These are phyloP conservation scores for Ctena decussata DNA, from an alignment of 2,888 invertebrate genomes.

Conservation along the genomic window DNA sequence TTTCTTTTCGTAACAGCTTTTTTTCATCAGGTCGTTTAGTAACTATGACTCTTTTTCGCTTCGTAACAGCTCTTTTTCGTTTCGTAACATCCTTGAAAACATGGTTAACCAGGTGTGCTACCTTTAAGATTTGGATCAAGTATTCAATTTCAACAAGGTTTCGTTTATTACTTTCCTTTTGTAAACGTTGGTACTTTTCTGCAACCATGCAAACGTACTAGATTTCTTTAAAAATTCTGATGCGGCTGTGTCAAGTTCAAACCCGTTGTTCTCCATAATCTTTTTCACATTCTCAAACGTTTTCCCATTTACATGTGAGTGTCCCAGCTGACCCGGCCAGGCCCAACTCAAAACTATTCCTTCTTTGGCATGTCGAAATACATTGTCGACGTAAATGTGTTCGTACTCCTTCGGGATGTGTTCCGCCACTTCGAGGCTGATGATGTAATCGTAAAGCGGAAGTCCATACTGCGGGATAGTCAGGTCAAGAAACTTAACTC, in stretches of 20 bases:
- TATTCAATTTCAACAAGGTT: background rate
- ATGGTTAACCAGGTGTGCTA: too few species aligned
- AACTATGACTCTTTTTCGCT: too few species aligned
- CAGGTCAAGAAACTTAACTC: conserved; percentile 49
- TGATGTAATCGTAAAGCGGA: conserved; percentile 51
- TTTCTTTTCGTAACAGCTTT: too few species aligned
- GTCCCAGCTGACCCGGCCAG: background rate
- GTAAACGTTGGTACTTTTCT: background rate
- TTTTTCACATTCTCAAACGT: background rate
- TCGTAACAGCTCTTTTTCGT: too few species aligned
- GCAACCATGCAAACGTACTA: background rate
- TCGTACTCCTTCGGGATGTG: conserved; percentile 40
- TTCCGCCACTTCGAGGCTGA: conserved; percentile 52
- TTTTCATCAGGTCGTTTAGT: too few species aligned
- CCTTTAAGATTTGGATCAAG: too few species aligned
- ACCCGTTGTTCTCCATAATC: background rate
- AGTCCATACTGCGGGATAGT: conserved; percentile 59
- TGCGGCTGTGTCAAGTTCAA: background rate
- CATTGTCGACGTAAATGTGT: conserved; percentile 30
- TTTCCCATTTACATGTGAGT: background rate
- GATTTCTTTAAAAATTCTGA: background rate
- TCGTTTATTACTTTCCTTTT: background rate
- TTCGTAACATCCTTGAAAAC: too few species aligned
- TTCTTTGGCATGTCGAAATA: conserved; percentile 33
- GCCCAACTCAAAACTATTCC: conserved; percentile 50